A percentile compares a stretch with the other conserved stretches of the same genome.
phyloP scores from a whole-genome alignment of 1,140 invertebrate species.

The Cydia amplana region DNA sequence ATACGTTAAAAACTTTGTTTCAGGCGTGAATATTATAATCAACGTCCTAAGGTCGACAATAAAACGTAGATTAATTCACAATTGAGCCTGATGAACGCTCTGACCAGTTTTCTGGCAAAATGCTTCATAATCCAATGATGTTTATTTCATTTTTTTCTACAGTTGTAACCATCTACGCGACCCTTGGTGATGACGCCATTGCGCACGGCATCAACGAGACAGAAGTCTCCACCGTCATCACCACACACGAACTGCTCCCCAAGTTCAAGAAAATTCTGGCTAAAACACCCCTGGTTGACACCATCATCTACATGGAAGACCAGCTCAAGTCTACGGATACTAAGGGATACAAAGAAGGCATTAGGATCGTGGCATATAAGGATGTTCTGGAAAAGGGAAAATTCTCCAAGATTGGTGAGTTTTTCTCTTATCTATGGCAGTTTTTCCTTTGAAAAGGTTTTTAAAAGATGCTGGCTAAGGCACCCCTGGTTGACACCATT shows the following conservation, averaged over 20 bases:
- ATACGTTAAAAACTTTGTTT: too few relatives aligned
- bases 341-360: conserved; percentile 84
- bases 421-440: not conserved
- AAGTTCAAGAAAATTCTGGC: conserved; percentile 91
- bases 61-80: too few relatives aligned
- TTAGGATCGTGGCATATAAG: conserved; percentile 84
- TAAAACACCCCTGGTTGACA: conserved; percentile 85
- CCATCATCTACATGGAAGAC: conserved; percentile 94
- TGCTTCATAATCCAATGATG: too few relatives aligned
- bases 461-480: conserved; percentile 51
- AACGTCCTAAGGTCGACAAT: too few relatives aligned
- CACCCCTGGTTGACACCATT: conserved; percentile 86
- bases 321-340: conserved; percentile 86
- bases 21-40: too few relatives aligned
- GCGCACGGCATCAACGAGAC: conserved; percentile 97
- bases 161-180: conserved; percentile 98
- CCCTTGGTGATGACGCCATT: conserved; percentile 97
- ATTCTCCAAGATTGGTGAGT: conserved; percentile 68
- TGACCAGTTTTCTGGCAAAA: too few relatives aligned
- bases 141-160: conserved; percentile 33
- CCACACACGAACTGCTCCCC: conserved; percentile 91
- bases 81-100: too few relatives aligned
- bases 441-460: too few relatives aligned
- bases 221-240: conserved; percentile 94
- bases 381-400: conserved; percentile 76